Base-by-base conservation (phyloP, 2,113 vertebrate genomes). In the Isurus oxyrinchus region DNA sequence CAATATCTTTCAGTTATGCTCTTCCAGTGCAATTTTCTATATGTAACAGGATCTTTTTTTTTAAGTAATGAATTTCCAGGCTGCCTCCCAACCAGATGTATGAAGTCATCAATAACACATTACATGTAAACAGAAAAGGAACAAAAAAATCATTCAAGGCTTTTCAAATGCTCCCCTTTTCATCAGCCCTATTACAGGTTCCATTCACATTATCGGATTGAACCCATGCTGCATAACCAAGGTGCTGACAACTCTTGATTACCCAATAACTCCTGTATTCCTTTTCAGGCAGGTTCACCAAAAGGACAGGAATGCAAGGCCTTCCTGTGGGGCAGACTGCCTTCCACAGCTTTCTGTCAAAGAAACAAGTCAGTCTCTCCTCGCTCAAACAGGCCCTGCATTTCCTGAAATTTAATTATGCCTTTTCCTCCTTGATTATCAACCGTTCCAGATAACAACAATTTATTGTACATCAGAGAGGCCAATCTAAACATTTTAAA, bases 241-340 rank as follows among this genome's bases (percentile, higher is more conserved):
- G 98, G 98, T 98, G 98, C 98, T 99, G 98, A 99, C 98, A 98
- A 98, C 97, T 97, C 98, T 98, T 98, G 98, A 99, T 99, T 99
- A 98, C 98, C 98, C 98, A 98, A 98, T 99, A 98, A 98, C 98
- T 98, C 98, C 98, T 98, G 98, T 98, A 97, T 98, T 98, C 98
- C 98, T 98, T 95, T 98, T 98, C 98, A 98, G 98, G 98, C 98
- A 98, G 98, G 98, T 98, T 99, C 98, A 98, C 97, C 59, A 97
- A 98, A 97, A 99, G 98, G 99, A 99, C 98, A 99, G 98, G 98
- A 98, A 98, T 97, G 98, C 98, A 96, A 97, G 97, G 97, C 97
- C 98, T 98, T 99, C 98, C 98, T 98, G 98, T 98, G 98, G 98
- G 98, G 98, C 98, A 97, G 97, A 97, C 96, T 97, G 98, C 98